These are phyloP conservation scores for Buathra laborator DNA, from an alignment of 2,888 invertebrate species.

Conservation along the genomic window DNA sequence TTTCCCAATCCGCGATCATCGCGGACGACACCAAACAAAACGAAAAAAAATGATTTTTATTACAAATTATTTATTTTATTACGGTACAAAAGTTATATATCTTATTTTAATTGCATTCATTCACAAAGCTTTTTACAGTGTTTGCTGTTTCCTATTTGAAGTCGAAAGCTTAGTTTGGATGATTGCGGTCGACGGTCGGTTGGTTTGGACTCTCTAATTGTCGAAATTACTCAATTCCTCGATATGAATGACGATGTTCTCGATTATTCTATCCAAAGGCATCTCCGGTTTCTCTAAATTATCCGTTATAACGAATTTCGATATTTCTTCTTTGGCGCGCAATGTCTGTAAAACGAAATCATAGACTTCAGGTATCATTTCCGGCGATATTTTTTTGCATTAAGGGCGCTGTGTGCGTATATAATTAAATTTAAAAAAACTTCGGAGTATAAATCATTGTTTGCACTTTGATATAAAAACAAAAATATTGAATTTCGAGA, in stretches of 20 bases:
- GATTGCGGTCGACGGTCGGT: too few species aligned
- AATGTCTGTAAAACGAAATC: slow-evolving; percentile 69
- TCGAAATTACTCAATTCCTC: slow-evolving; percentile 69
- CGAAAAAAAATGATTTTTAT: neutral
- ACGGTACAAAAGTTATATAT: neutral
- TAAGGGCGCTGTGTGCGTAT: neutral
- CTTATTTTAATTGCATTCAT: neutral
- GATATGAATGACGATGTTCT: slow-evolving; percentile 71
- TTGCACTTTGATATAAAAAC: neutral
- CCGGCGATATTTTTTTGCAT: neutral
- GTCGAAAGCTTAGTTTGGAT: too few species aligned
- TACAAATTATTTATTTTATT: neutral
- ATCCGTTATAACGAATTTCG: slow-evolving; percentile 64
- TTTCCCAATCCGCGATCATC: neutral
- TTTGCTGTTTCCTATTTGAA: too few species aligned
- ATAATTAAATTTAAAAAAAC: neutral
- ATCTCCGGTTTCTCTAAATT: slow-evolving; percentile 60
- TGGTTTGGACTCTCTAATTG: neutral
- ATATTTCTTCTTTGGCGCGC: slow-evolving; percentile 68
- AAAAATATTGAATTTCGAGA: too few species aligned
- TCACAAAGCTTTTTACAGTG: neutral
- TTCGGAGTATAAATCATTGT: too few species aligned
- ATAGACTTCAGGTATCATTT: slow-evolving; percentile 18
- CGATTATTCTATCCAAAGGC: slow-evolving; percentile 72
- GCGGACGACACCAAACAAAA: neutral